Conservation (phyloP, 2,113 vertebrate species). For the Gymnobelideus leadbeateri region DNA sequence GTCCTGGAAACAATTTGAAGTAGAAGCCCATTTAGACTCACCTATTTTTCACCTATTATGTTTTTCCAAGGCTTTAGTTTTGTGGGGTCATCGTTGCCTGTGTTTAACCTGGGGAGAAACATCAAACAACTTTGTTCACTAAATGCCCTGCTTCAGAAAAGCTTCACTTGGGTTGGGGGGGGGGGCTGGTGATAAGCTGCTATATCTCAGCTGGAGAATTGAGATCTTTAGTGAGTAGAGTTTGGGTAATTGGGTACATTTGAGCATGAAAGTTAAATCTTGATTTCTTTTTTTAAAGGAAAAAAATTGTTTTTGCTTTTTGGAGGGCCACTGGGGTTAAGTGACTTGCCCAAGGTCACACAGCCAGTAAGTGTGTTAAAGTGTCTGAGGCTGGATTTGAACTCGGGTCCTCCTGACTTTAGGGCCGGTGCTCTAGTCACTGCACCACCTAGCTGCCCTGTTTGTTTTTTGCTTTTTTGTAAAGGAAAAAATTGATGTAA, state of each 20-base stretch:
- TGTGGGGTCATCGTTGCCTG: neutral
- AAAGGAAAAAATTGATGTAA: neutral
- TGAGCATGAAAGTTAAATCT: constrained; percentile 65
- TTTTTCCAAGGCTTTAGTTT: constrained; percentile 11
- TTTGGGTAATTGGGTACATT: constrained; percentile 1
- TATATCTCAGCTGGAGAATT: neutral
- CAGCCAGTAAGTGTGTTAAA: too few species aligned
- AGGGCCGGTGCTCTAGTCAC: too few species aligned
- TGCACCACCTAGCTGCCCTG: too few species aligned
- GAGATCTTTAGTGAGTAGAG: neutral
- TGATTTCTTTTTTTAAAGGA: neutral
- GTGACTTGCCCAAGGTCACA: too few species aligned
- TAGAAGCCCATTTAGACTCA: constrained; percentile 59
- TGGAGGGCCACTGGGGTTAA: too few species aligned
- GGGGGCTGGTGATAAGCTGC: neutral
- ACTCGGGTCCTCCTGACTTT: too few species aligned
- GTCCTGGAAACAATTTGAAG: constrained; percentile 72
- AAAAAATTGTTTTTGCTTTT: too few species aligned
- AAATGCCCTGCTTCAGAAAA: neutral
- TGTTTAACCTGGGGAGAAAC: neutral
- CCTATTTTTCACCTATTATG: constrained; percentile 49
- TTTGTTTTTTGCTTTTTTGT: too few species aligned
- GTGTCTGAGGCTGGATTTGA: too few species aligned
- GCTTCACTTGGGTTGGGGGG: neutral
- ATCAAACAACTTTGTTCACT: neutral